phyloP scores from a whole-genome alignment of 2,888 invertebrate species.

The Lutraria lutraria region DNA sequence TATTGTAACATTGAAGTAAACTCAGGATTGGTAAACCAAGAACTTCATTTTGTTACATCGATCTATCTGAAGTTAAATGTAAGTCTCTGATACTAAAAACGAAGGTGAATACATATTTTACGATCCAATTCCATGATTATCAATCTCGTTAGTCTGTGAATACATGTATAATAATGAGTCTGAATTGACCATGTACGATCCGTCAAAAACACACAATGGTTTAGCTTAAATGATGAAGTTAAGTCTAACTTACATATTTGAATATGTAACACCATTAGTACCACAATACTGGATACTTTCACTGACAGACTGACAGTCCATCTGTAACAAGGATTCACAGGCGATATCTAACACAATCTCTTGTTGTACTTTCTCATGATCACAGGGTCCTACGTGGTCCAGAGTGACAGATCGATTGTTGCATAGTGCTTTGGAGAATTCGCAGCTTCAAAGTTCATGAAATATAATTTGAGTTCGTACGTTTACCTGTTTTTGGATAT shows the following conservation, averaged over 20 bases:
- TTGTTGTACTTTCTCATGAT: conserved; percentile 50
- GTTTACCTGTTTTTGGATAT: no score
- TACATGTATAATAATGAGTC: no score
- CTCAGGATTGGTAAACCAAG: no score
- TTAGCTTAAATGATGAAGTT: neutral
- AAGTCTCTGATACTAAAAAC: no score
- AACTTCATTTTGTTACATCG: no score
- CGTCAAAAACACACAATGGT: no score
- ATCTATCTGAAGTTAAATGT: no score
- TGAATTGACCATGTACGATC: no score
- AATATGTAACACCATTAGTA: conserved; percentile 52
- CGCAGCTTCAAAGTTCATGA: conserved; percentile 45
- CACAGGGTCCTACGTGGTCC: conserved; percentile 53
- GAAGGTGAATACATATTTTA: no score
- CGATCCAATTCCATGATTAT: no score
- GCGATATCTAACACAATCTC: conserved; percentile 53
- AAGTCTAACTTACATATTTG: conserved; percentile 47
- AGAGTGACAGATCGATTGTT: conserved; percentile 27
- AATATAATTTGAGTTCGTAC: neutral
- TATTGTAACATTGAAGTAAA: no score
- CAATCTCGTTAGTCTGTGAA: no score
- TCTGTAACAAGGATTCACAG: conserved; percentile 48
- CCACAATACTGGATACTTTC: conserved; percentile 51
- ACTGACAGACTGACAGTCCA: conserved; percentile 49
- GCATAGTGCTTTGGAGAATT: conserved; percentile 56